Base-by-base conservation (phyloP, 1,140 invertebrate genomes). In the Anadara kagoshimensis region DNA sequence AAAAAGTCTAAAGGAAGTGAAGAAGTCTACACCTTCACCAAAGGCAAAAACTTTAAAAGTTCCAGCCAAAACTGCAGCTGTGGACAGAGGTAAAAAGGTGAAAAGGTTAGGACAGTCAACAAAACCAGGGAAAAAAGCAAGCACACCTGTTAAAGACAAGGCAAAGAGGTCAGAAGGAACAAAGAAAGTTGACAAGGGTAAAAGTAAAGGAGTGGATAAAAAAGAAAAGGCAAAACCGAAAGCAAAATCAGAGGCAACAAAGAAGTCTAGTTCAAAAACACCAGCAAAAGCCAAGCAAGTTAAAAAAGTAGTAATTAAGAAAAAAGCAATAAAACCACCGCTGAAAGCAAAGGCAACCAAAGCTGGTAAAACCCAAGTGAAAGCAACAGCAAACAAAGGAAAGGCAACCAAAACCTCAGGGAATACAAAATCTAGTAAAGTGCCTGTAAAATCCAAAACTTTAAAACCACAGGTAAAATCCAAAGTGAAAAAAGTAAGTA, bases 231-330 rank as follows among this genome's bases (percentile, higher is more conserved):
- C 66, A n/a, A 58, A 43, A 20, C 24, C 47, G 0, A 64, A 47
- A 54, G 14, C 64, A 22, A 67, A 56, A 51, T n/a, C 63, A 53
- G 63, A 20, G 0, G 26, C 63, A 11, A 16, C 47, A 49, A 65
- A 65, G 47, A 51, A 20, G 26, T 51, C 54, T 24, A 20, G 14
- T 24, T 24, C 24, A 10, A 56, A 22, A 22, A 56, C 12, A 26
- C 5, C 54, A 26, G 22, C 14, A 14, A 56, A 12, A 24, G 26
- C 14, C 12, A 24, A 24, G 14, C 45, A 62, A n/a, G 20, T 2
- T 26, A 70, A 70, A 57, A 70, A 70, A 20, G 36, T 41, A 63
- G 49, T 14, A 22, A n/a, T n/a, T 16, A 62, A 44, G 5, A 59
- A 69, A 18, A 56, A 66, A 56, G 8, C 44, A 43, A 47, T 41